Evolutionary conservation across 2,888 invertebrate species (phyloP).

Genomic region (Latrodectus elegans): DNA sequence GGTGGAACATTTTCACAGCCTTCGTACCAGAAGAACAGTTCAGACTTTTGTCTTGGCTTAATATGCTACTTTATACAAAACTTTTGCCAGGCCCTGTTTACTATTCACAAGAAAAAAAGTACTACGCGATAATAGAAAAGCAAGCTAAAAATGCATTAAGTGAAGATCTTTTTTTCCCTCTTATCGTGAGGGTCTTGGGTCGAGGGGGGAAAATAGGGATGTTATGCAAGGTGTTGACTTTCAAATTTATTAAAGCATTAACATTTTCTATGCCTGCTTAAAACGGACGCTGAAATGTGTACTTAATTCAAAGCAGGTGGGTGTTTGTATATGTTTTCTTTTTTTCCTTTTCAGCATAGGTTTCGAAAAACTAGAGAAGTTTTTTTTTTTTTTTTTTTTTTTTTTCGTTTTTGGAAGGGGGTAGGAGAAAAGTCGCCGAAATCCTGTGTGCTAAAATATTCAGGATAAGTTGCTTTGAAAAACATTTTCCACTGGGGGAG

Average conservation of each 20-base stretch:
- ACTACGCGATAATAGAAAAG: slow-evolving; percentile 57
- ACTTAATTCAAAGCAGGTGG: slow-evolving; percentile 65
- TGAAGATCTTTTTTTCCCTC: slow-evolving; percentile 27
- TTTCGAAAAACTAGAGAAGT: background rate
- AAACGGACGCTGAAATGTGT: slow-evolving; percentile 67
- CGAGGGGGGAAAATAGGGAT: slow-evolving; percentile 19
- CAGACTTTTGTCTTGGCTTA: slow-evolving; percentile 64
- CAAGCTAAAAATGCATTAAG: slow-evolving; percentile 58
- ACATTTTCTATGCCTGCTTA: slow-evolving; percentile 67
- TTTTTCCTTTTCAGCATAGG: slow-evolving; percentile 4
- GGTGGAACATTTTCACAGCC: slow-evolving; percentile 40
- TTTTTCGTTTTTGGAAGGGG: background rate
- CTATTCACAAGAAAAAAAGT: slow-evolving; percentile 59
- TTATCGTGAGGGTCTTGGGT: slow-evolving; percentile 16
- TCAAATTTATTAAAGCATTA: slow-evolving; percentile 70
- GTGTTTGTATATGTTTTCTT: slow-evolving; percentile 1
- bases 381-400: too few species aligned
- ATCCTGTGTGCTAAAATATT: slow-evolving; percentile 60
- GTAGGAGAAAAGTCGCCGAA: slow-evolving; percentile 34
- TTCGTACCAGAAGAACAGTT: slow-evolving; percentile 22
- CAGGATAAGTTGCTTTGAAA: slow-evolving; percentile 49
- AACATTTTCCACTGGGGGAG: slow-evolving; percentile 17
- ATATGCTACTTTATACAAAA: slow-evolving; percentile 67
- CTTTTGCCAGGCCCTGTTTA: slow-evolving; percentile 57
- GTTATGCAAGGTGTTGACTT: slow-evolving; percentile 67